A percentile compares a stretch with the other conserved stretches of the same genome.
Evolutionary conservation across 2,888 invertebrate species (phyloP).

Genomic region (Brachypalpus laphriformis): DNA sequence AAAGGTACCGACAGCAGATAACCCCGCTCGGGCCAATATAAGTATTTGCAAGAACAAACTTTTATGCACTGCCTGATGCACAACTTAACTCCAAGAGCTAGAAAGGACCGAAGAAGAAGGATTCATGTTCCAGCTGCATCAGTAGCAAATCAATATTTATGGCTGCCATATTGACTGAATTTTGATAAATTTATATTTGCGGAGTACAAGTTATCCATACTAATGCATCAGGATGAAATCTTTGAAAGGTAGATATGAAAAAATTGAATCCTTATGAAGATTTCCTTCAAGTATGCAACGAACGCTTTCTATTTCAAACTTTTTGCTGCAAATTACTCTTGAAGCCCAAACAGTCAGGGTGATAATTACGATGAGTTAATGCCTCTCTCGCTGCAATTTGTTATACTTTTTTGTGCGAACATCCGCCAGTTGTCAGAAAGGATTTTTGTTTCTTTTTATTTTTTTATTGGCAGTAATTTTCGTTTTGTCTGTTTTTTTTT

Average conservation of each 20-base stretch:
- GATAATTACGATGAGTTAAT: slow-evolving; percentile 49
- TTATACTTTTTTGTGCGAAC: slow-evolving; percentile 36
- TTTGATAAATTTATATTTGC: slow-evolving; percentile 52
- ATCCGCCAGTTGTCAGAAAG: slow-evolving; percentile 17
- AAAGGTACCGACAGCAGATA: not conserved
- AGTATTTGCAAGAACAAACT: slow-evolving; percentile 28
- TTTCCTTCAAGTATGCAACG: slow-evolving; percentile 4
- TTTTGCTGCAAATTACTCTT: slow-evolving; percentile 30
- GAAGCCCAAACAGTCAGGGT: not conserved
- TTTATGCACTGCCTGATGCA: slow-evolving; percentile 32
- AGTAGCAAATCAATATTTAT: slow-evolving; percentile 57
- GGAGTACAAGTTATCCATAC: not conserved
- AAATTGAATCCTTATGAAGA: not conserved
- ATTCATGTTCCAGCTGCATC: slow-evolving; percentile 26
- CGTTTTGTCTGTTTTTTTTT: not conserved
- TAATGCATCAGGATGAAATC: not conserved
- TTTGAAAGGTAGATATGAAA: not conserved
- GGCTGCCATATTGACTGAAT: slow-evolving; percentile 52
- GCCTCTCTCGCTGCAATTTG: slow-evolving; percentile 41
- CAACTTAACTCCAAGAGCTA: slow-evolving; percentile 12
- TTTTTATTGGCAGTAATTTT: not conserved
- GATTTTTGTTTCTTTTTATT: not conserved
- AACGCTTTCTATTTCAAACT: slow-evolving; percentile 47
- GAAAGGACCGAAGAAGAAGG: slow-evolving; percentile 12
- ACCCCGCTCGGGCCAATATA: not conserved